phyloP scores from a whole-genome alignment of 2,888 invertebrate genomes.

The Yponomeuta malinellus region DNA sequence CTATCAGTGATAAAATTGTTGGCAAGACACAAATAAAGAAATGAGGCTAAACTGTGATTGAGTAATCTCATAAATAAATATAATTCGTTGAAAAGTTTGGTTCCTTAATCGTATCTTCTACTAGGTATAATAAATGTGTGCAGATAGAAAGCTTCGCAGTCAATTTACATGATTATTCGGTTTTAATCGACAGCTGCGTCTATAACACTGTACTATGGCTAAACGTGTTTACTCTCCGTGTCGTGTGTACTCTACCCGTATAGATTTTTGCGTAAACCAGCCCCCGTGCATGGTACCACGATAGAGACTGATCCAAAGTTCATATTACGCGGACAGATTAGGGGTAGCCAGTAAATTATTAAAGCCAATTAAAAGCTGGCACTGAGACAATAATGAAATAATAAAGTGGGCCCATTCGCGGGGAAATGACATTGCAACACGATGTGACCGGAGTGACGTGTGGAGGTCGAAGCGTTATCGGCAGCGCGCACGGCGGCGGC shows the following conservation, averaged over 20 bases:
- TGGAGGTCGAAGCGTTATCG: slow-evolving; percentile 38
- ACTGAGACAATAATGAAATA: slow-evolving; percentile 9
- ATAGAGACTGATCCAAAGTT: no score
- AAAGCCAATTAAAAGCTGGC: slow-evolving; percentile 4
- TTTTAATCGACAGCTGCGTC: not conserved
- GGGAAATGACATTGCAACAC: slow-evolving; percentile 24
- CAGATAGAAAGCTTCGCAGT: not conserved
- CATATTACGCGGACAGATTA: not conserved
- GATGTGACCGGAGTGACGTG: slow-evolving; percentile 33
- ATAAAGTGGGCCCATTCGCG: slow-evolving; percentile 17
- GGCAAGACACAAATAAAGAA: slow-evolving; percentile 38
- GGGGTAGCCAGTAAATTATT: not conserved
- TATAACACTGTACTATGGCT: not conserved
- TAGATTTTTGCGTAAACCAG: not conserved
- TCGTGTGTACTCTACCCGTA: not conserved
- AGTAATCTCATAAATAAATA: slow-evolving; percentile 4
- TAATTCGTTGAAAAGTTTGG: slow-evolving; percentile 10
- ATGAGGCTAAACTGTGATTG: slow-evolving; percentile 11
- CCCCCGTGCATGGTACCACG: not conserved
- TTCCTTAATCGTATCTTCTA: not conserved
- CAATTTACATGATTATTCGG: slow-evolving; percentile 3
- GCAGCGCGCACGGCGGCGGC: not conserved
- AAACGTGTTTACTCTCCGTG: not conserved
- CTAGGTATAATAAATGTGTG: not conserved
- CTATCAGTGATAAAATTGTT: slow-evolving; percentile 27